A percentile compares a stretch with the other conserved stretches of the same genome.
These are phyloP conservation scores for Agonopterix subpropinquella DNA, from an alignment of 2,888 invertebrate species.

Conservation along the genomic window DNA sequence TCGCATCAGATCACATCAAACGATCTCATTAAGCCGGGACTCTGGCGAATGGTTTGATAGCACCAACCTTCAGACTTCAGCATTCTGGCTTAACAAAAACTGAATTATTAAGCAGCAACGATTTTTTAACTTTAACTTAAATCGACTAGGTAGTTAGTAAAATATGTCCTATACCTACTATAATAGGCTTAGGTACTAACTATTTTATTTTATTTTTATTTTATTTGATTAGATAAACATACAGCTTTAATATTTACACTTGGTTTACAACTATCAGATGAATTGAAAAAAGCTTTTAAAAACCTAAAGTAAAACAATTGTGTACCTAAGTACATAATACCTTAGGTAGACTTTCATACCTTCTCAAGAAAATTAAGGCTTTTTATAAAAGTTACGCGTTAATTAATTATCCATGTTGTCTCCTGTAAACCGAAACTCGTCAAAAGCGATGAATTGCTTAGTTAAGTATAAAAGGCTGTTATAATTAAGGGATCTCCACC, in stretches of 20 bases:
- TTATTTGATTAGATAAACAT: too few species aligned
- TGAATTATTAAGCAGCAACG: too few species aligned
- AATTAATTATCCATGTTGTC: too few species aligned
- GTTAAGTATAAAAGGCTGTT: constrained; percentile 25
- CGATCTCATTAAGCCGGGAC: constrained; percentile 34
- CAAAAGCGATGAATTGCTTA: constrained; percentile 20
- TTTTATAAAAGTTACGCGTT: background rate
- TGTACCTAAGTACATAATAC: too few species aligned
- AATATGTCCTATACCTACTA: too few species aligned
- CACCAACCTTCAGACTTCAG: background rate
- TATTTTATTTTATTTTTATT: too few species aligned
- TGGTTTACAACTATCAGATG: too few species aligned
- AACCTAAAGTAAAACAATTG: background rate
- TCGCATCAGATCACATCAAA: constrained; percentile 54
- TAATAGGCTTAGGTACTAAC: too few species aligned
- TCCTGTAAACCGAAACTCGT: constrained; percentile 6
- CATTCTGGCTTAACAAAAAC: too few species aligned
- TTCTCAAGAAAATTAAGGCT: too few species aligned
- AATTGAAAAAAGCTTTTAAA: too few species aligned
- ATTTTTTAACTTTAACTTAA: background rate
- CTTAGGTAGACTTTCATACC: background rate
- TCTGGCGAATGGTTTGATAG: constrained; percentile 12
- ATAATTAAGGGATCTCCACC: constrained; percentile 32
- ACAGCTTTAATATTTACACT: too few species aligned
- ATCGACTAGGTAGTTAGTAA: background rate